phyloP scores from a whole-genome alignment of 2,888 invertebrate genomes.

The Lobophora halterata region DNA sequence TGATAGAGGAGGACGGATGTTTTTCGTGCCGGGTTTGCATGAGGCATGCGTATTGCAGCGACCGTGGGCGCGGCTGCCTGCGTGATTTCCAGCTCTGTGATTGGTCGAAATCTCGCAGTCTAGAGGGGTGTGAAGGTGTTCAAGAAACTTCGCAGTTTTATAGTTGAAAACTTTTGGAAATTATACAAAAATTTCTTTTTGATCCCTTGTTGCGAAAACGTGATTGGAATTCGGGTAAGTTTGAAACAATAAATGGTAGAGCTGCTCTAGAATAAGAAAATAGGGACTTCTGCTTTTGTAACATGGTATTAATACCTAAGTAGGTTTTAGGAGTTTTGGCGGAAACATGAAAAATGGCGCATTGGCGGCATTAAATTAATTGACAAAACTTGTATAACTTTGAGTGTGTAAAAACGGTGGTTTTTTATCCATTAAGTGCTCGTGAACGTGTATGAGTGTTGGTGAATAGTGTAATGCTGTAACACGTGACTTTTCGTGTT shows the following conservation, averaged over 20 bases:
- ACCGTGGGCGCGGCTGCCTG: constrained; percentile 66
- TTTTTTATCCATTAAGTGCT: too few species aligned
- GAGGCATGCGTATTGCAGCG: constrained; percentile 74
- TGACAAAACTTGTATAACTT: too few species aligned
- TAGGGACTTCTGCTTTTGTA: too few species aligned
- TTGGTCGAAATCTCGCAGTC: constrained; percentile 55
- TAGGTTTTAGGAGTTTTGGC: too few species aligned
- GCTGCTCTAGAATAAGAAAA: not conserved
- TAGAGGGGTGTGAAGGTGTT: constrained; percentile 63
- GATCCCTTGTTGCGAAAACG: constrained; percentile 42
- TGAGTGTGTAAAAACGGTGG: too few species aligned
- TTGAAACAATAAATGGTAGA: constrained; percentile 11
- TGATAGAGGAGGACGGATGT: constrained; percentile 53
- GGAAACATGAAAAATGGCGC: too few species aligned
- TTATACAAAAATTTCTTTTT: constrained; percentile 43
- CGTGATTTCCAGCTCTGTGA: constrained; percentile 51
- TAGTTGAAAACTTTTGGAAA: constrained; percentile 68
- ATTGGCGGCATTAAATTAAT: too few species aligned
- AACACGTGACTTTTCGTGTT: too few species aligned
- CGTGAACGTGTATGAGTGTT: too few species aligned
- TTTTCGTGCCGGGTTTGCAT: constrained; percentile 51
- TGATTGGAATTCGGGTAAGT: constrained; percentile 39
- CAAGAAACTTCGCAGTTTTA: constrained; percentile 63
- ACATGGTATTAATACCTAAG: too few species aligned
- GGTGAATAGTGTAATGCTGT: too few species aligned